Percentiles rank a stretch among this genome's conserved stretches.
Conservation (phyloP, 2,113 vertebrate species). For the Rhinolophus sinicus region DNA sequence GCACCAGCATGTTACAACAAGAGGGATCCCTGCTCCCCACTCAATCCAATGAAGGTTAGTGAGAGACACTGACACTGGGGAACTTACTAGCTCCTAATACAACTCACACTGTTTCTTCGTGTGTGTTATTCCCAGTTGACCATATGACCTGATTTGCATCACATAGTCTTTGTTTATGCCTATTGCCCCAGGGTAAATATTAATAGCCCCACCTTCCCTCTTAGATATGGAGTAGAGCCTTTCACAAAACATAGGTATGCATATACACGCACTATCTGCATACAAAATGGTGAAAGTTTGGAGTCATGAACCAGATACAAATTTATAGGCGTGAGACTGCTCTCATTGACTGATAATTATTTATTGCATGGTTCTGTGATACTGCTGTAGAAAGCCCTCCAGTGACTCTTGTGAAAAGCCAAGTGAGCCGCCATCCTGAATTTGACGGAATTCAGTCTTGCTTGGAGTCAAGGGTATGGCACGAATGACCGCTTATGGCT, state of each 20-base stretch:
- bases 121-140: neutral
- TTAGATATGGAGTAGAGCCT: neutral
- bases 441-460: neutral
- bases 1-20: neutral
- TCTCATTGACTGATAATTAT: neutral
- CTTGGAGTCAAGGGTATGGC: neutral
- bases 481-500: neutral
- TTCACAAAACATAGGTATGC: neutral
- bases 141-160: neutral
- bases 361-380: neutral
- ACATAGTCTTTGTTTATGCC: neutral
- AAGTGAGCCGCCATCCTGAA: neutral
- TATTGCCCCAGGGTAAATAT: neutral
- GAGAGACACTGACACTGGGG: neutral
- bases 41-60: fast-evolving
- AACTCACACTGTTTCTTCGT: neutral
- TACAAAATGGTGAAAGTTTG: neutral
- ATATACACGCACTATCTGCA: neutral
- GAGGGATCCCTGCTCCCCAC: neutral
- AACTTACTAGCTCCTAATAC: neutral
- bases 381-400: neutral
- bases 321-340: neutral
- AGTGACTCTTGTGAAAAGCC: neutral
- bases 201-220: neutral
- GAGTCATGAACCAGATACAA: neutral